Percentiles rank a stretch among this genome's conserved stretches.
These are phyloP conservation scores for Rhaphigaster nebulosa DNA, from an alignment of 2,888 invertebrate species.

Conservation along the genomic window DNA sequence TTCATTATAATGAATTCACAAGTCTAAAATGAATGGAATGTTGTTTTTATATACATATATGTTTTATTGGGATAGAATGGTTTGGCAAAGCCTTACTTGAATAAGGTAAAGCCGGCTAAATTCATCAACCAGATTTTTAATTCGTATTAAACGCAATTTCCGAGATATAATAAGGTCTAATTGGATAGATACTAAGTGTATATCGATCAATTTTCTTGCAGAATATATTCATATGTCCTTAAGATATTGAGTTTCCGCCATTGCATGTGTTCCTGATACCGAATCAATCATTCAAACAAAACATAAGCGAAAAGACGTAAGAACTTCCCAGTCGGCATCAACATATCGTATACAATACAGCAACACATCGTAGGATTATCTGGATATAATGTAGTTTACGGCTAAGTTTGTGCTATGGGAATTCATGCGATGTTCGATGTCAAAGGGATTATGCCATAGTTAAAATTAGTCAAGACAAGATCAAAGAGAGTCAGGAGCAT, in stretches of 20 bases:
- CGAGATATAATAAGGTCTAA: too few relatives aligned
- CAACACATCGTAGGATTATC: background rate
- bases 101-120: too few relatives aligned
- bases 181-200: too few relatives aligned
- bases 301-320: background rate
- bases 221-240: background rate
- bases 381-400: background rate
- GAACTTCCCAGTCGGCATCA: background rate
- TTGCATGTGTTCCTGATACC: background rate
- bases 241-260: background rate
- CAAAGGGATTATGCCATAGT: background rate
- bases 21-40: too few relatives aligned
- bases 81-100: too few relatives aligned
- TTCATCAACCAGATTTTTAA: too few relatives aligned
- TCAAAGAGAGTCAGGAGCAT: background rate
- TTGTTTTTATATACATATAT: too few relatives aligned
- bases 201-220: background rate
- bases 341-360: background rate
- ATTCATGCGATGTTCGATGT: background rate
- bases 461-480: background rate
- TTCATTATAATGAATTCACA: too few relatives aligned
- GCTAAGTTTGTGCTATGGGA: background rate
- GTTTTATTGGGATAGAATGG: too few relatives aligned
- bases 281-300: background rate
- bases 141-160: too few relatives aligned